Evolutionary conservation across 2,888 invertebrate genomes (phyloP), one percentile per base, ranked within the genome.

Genomic region (Eristalis intricaria): DNA sequence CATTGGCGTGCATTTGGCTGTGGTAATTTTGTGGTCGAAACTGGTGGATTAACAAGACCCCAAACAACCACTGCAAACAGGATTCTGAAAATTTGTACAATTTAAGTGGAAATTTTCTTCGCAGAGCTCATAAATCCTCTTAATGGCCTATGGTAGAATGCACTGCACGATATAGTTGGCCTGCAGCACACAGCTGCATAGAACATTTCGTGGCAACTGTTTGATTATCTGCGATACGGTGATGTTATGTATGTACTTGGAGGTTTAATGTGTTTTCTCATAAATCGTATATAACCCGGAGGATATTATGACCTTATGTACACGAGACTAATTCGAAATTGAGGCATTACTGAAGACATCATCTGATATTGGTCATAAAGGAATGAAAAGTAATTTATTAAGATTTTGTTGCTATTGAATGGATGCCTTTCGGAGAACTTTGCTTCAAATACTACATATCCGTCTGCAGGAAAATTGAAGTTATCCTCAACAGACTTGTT

Each of bases 1-100:
- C 50, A 66, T 78, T 82, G 58, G 32, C 32, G 23, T 56, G 68
- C 61, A 68, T 61, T 79, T 82, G 77, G 73, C 68, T 64, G 77
- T 74, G 85, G 85, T 82, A 65, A 75, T 78, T 82, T 86, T 86
- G 86, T 63, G 86, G 86, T 83, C 78, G 74, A 65, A 78, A 75
- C 66, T 68, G 75, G 78, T 78, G 71, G 83, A 83, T 86, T 83
- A 83, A 79, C 78, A 86, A 79, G 83, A 78, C 69, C 69, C 69
- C 75, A 58, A 78, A 86, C 86, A 86, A 86, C 83, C 66, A 74
- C 66, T 83, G 11, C 66, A 64, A 58, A 63, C 38, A 68, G 35
- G 40, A 71, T 64, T 26, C 58, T 65, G 78, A 13, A 71, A 64
- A 38, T 78, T 43, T 68, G 82, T 86, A 74, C 78, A 32, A 71